Base-by-base conservation (phyloP, 1,140 invertebrate species). In the Hesperophylax magnus region DNA sequence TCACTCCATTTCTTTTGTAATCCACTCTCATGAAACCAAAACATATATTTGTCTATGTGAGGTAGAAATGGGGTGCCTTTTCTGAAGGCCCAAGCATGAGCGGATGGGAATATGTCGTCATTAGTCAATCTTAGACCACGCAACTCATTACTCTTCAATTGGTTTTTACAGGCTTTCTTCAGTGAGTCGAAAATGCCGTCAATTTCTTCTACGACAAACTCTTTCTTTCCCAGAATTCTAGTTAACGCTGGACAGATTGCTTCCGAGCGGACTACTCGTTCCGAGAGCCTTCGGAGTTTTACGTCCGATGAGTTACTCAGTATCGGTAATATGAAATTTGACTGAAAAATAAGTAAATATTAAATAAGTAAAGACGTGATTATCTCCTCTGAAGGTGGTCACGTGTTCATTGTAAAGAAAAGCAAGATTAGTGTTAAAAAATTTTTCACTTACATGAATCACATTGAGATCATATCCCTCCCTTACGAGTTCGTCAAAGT, bases 41-140 rank as follows among this genome's bases (percentile, higher is more conserved):
- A 47, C n/a, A 69, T 20, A 15, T 69, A 69, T 22, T 47, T 69
- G 22, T 69, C 22, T 7, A 69, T 18, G 15, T 18, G 5, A 18
- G 34, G n/a, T 9, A 69, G n/a, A n/a, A 2, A 47, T 8, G 65
- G 65, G 7, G 39, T 52, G 14, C 65, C n/a, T 8, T 69, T 69
- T 20, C 47, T 31, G 34, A 69, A 69, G 8, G 65, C 65, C 65
- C 65, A 69, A 5, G 65, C 31, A 9, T 69, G 65, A 0, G 11
- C 17, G 15, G 65, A 69, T n/a, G 65, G 65, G 47, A 69, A 69
- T 47, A 69, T 69, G n/a, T 69, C 39, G n/a, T 69, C 65, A 6
- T 52, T 31, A 18, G 65, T 47, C 17, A 69, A n/a, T n/a, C 65
- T 15, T 20, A 69, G 65, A 52, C 34, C n/a, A 47, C n/a, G 4